Evolutionary conservation across 2,888 invertebrate species (phyloP).

Genomic region (Cephalotes varians): DNA sequence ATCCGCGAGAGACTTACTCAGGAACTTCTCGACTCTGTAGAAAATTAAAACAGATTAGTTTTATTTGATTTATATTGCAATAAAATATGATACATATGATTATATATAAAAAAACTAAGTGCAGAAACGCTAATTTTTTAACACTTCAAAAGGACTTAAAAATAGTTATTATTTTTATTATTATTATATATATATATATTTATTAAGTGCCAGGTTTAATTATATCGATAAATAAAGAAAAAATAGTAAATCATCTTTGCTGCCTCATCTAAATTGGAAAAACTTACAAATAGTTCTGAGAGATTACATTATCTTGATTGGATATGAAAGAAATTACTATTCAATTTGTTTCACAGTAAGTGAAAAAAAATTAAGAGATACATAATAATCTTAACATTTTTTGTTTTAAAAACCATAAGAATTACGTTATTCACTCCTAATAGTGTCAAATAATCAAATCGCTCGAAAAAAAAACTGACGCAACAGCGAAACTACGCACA

Average conservation of each 20-base stretch:
- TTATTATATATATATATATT: background rate
- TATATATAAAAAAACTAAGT: background rate
- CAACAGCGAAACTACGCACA: slow-evolving; percentile 19
- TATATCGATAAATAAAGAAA: background rate
- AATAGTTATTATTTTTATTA: too few relatives aligned
- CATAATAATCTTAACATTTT: background rate
- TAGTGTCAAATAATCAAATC: background rate
- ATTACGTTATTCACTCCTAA: background rate
- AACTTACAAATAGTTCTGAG: background rate
- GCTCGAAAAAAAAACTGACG: background rate
- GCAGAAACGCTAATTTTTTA: background rate
- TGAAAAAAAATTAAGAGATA: background rate
- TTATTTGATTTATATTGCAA: background rate
- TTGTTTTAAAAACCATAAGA: background rate
- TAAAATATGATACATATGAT: background rate
- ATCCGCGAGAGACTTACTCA: background rate
- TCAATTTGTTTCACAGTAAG: background rate
- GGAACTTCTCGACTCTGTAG: background rate
- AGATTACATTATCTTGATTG: background rate
- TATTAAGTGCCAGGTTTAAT: background rate
- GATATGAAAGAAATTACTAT: background rate
- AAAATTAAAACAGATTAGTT: background rate
- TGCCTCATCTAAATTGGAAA: background rate
- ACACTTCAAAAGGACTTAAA: background rate
- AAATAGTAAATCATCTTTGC: background rate